A percentile compares a stretch with the other conserved stretches of the same genome.
Conservation (phyloP, 2,797 vertebrate genomes). For the Botia kubotai region DNA sequence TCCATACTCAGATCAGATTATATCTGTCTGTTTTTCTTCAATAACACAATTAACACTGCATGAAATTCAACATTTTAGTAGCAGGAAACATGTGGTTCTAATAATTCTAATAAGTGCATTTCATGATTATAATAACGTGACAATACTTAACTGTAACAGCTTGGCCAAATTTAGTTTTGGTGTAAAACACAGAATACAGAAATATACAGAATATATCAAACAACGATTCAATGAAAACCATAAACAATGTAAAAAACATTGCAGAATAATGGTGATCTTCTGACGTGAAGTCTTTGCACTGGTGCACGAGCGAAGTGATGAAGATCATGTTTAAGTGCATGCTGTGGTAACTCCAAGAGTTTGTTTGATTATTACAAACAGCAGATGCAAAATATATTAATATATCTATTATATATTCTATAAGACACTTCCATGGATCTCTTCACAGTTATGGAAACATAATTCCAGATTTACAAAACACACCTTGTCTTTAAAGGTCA, state of each 20-base stretch:
- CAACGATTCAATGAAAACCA: constrained; percentile 33
- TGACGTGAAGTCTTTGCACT: constrained; percentile 15
- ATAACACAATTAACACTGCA: constrained; percentile 61
- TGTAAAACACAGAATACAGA: constrained; percentile 69
- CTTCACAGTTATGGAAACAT: constrained; percentile 69
- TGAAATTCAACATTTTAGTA: constrained; percentile 63
- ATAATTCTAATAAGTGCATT: constrained; percentile 66
- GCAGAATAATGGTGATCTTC: constrained; percentile 35
- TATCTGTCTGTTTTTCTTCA: constrained; percentile 4
- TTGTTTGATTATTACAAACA: constrained; percentile 55
- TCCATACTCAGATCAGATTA: not conserved
- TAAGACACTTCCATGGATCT: constrained; percentile 61
- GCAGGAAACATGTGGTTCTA: constrained; percentile 43
- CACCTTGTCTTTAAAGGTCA: constrained; percentile 53
- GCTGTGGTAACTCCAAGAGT: constrained; percentile 57
- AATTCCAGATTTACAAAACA: constrained; percentile 68
- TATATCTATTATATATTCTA: constrained; percentile 50
- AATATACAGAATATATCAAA: constrained; percentile 34
- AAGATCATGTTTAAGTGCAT: constrained; percentile 72
- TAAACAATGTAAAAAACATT: constrained; percentile 44
- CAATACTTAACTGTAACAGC: constrained; percentile 64
- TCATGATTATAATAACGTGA: constrained; percentile 63
- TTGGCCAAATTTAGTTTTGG: constrained; percentile 72
- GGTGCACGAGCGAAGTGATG: constrained; percentile 18
- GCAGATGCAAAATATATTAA: constrained; percentile 62